Base-by-base conservation (phyloP, 2,113 vertebrate genomes). In the Channa maculata region DNA sequence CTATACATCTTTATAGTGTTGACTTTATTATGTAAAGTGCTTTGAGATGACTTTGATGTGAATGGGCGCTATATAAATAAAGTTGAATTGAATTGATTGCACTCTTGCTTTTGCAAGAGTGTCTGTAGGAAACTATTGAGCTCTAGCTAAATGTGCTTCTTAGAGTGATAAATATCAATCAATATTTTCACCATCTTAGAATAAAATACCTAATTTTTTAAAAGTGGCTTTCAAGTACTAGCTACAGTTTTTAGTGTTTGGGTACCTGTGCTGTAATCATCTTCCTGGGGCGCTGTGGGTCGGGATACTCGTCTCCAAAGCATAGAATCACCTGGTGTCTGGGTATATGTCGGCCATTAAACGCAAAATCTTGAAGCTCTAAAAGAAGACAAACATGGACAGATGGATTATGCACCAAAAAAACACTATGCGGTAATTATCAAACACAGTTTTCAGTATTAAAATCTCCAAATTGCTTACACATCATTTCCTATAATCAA, bases 301-400 rank as follows among this genome's bases (percentile, higher is more conserved):
- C 96, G 10, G 97, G 96, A 92, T 97, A 98, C 90, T 98, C 98
- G 3, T 98, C 98, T 63, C 97, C 97, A 45, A 99, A 99, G 88
- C 97, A 98, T 15, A 99, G 92, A 60, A 96, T 94, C 1, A 98
- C 95, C 81, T 97, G 97, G 90, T 96, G 96, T 86, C 96, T 94
- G 0, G 98, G 98, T 80, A 95, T 74, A 0, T 95, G 94, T 2
- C 96, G 95, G 62, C 97, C 95, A 53, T 97, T 96, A 70, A 96
- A 95, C 68, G 93, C 94, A 84, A 95, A 98, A 2, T 93, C 94
- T 89, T 98, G 97, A 49, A 98, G 89, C 84, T 98, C 97, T 99
- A 90, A n/a, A 14, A 69, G 51, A 82, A 66, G 69, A 45, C 34
- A 24, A 50, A 33, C 5, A 63, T 72, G 11, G 44, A 34, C 54